phyloP scores from a whole-genome alignment of 2,888 invertebrate genomes.

The Papilio gigon region DNA sequence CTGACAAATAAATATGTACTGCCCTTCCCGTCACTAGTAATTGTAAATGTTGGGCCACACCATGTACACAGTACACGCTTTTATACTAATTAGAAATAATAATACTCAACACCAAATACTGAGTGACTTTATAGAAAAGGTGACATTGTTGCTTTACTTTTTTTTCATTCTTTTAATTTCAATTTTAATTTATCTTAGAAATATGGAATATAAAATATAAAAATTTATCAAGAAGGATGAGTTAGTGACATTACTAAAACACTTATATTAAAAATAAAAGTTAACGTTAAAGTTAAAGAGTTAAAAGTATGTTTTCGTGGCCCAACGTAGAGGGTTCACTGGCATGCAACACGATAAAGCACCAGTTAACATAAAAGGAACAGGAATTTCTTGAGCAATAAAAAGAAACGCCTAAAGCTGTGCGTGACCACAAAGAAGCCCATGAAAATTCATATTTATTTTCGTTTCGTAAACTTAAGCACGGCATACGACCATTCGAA shows the following conservation, averaged over 20 bases:
- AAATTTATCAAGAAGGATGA: too few relatives aligned
- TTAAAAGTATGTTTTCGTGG: constrained; percentile 49
- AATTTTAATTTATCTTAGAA: too few relatives aligned
- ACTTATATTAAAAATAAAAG: too few relatives aligned
- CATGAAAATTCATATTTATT: constrained; percentile 72
- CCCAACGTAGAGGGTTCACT: constrained; percentile 59
- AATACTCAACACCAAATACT: too few relatives aligned
- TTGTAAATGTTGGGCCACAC: constrained; percentile 61
- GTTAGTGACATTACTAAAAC: too few relatives aligned
- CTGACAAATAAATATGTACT: constrained; percentile 79
- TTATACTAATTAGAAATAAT: background rate
- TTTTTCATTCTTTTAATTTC: too few relatives aligned
- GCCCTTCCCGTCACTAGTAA: constrained; percentile 63
- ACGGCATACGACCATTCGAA: constrained; percentile 46
- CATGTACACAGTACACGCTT: constrained; percentile 12
- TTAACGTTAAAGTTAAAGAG: too few relatives aligned
- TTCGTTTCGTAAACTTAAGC: constrained; percentile 58
- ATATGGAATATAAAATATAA: too few relatives aligned
- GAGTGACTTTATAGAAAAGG: too few relatives aligned
- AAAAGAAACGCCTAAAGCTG: constrained; percentile 65
- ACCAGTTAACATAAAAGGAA: constrained; percentile 73
- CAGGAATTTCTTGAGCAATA: constrained; percentile 69
- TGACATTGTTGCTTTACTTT: too few relatives aligned
- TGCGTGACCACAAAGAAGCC: constrained; percentile 69
- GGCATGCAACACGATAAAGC: constrained; percentile 75